Conservation (phyloP, 2,113 vertebrate species). For the Macrotus californicus region DNA sequence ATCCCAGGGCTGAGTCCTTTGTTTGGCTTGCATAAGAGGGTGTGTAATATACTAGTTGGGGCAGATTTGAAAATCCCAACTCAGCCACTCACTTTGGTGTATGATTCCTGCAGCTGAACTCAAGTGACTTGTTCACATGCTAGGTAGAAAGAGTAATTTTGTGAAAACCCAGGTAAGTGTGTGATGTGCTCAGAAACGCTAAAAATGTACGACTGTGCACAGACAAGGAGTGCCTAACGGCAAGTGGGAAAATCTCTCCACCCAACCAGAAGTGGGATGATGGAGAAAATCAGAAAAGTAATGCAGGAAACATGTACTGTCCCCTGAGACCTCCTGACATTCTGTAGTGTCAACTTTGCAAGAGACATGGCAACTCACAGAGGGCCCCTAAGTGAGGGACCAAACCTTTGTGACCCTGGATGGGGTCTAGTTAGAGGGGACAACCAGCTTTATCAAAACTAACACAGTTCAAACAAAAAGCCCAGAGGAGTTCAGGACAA, state of each 20-base stretch:
- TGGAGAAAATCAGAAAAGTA: background rate
- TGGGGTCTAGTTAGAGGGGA: background rate
- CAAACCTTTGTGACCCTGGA: background rate
- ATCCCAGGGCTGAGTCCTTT: background rate
- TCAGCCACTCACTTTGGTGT: background rate
- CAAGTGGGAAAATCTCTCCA: background rate
- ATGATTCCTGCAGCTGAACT: background rate
- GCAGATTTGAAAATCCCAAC: background rate
- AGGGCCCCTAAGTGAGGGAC: background rate
- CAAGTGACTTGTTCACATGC: background rate
- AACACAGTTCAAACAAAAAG: background rate
- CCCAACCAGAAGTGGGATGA: background rate
- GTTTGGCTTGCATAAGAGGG: background rate
- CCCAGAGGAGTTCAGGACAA: background rate
- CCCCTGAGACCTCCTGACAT: background rate
- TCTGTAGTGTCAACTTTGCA: background rate
- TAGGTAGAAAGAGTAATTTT: background rate
- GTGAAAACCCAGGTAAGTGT: background rate
- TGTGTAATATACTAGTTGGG: background rate
- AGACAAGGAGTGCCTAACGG: background rate
- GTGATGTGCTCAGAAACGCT: background rate
- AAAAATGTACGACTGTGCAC: background rate
- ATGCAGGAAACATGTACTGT: fast-evolving
- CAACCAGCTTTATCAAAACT: background rate
- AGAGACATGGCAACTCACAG: fast-evolving